phyloP scores from a whole-genome alignment of 1,140 invertebrate species.

The Drosophila insularis region DNA sequence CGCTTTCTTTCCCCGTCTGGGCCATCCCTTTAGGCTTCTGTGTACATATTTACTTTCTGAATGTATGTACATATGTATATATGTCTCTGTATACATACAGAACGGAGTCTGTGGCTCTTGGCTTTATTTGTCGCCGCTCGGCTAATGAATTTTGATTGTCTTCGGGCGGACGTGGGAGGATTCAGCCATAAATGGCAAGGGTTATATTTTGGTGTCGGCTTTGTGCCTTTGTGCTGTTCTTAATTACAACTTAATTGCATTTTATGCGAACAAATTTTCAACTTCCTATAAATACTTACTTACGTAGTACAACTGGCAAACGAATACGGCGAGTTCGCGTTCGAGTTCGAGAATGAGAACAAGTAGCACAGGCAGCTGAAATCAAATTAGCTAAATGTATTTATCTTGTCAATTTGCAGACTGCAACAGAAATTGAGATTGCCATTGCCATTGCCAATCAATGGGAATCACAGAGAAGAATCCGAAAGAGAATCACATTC shows the following conservation, averaged over 20 bases:
- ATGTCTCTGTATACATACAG: not conserved
- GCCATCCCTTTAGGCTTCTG: constrained; percentile 5
- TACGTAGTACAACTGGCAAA: not conserved
- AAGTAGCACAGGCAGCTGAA: constrained; percentile 38
- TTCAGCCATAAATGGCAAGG: constrained; percentile 33
- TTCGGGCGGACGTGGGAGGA: constrained; percentile 48
- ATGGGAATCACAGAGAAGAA: constrained; percentile 29
- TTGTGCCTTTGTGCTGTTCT: constrained; percentile 59
- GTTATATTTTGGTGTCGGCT: constrained; percentile 27
- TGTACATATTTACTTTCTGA: constrained; percentile 66
- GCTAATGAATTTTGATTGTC: constrained; percentile 79
- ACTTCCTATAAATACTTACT: constrained; percentile 48
- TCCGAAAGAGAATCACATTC: not conserved
- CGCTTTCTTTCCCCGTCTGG: not conserved
- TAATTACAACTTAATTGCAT: constrained; percentile 79
- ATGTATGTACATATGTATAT: not conserved
- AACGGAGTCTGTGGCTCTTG: constrained; percentile 45
- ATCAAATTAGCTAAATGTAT: constrained; percentile 81
- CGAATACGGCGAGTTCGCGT: not conserved
- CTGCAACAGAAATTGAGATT: constrained; percentile 36
- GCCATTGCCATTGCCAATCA: constrained; percentile 70
- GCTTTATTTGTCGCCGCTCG: constrained; percentile 73
- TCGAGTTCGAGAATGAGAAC: not conserved
- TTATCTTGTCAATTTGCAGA: constrained; percentile 80
- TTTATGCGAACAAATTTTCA: constrained; percentile 73